These are phyloP conservation scores for Embidobia sp. DNA, from an alignment of 2,888 invertebrate genomes.

Conservation along the genomic window DNA sequence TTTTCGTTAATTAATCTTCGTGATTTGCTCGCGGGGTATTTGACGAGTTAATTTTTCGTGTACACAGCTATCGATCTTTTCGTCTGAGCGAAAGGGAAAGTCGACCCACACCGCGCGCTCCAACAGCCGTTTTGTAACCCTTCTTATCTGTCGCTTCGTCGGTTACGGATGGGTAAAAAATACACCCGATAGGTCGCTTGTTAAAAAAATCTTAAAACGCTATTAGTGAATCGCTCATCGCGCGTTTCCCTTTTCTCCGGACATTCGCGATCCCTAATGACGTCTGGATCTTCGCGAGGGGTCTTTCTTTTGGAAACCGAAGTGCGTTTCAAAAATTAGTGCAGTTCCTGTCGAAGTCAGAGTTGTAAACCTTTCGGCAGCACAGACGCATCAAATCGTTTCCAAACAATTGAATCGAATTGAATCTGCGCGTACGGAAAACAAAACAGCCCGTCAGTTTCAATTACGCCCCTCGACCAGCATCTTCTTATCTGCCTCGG, in stretches of 20 bases:
- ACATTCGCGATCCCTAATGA: conserved; percentile 38
- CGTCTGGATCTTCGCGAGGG: too few relatives aligned
- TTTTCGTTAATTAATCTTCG: conserved; percentile 16
- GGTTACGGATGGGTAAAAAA: conserved; percentile 2
- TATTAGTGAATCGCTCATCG: conserved; percentile 20
- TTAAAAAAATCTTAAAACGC: conserved; percentile 20
- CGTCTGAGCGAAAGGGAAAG: conserved; percentile 3
- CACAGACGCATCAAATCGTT: too few relatives aligned
- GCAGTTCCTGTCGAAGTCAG: too few relatives aligned
- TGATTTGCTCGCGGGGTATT: conserved; percentile 4
- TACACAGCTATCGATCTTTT: not conserved
- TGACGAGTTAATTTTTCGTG: conserved; percentile 20
- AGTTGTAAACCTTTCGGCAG: too few relatives aligned
- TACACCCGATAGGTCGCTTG: not conserved
- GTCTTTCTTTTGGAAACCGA: too few relatives aligned
- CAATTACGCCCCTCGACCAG: conserved; percentile 3
- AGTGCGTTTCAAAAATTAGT: too few relatives aligned
- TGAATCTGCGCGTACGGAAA: conserved; percentile 5
- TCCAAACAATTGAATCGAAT: too few relatives aligned
- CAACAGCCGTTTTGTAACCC: conserved; percentile 6
- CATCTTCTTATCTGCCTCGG: conserved; percentile 13
- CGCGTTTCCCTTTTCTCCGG: conserved; percentile 10
- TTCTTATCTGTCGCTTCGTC: not conserved
- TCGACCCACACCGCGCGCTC: not conserved
- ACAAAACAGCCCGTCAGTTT: conserved; percentile 22